Percentiles rank a stretch among this genome's conserved stretches.
phyloP scores from a whole-genome alignment of 2,888 invertebrate species.

The Glaucopsyche alexis region DNA sequence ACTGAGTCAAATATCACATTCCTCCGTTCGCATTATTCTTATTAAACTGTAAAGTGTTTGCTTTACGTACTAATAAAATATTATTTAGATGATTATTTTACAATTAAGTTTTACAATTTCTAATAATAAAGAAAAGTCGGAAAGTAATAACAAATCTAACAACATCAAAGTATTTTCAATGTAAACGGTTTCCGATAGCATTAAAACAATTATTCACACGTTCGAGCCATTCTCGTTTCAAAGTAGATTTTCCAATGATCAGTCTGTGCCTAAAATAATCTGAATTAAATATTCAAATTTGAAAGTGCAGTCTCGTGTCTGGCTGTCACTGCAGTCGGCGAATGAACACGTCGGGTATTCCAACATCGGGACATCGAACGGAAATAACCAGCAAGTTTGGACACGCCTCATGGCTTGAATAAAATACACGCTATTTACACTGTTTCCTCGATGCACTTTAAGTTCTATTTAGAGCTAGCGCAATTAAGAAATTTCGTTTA shows the following conservation, averaged over 20 bases:
- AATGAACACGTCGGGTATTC: constrained; percentile 71
- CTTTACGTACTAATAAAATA: too few relatives aligned
- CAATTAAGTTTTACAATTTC: too few relatives aligned
- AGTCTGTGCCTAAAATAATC: constrained; percentile 43
- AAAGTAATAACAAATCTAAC: too few relatives aligned
- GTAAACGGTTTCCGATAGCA: background rate
- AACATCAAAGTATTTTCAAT: too few relatives aligned
- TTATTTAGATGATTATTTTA: too few relatives aligned
- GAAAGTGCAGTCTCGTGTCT: constrained; percentile 72
- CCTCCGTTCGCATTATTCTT: too few relatives aligned
- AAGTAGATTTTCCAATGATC: background rate
- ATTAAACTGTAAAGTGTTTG: too few relatives aligned
- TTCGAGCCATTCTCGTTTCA: background rate
- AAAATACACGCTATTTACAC: constrained; percentile 60
- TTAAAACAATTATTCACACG: background rate
- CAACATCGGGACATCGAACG: constrained; percentile 73
- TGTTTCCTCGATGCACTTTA: background rate
- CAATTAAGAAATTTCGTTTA: too few relatives aligned
- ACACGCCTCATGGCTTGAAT: constrained; percentile 75
- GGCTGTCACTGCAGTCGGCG: constrained; percentile 68
- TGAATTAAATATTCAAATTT: constrained; percentile 73
- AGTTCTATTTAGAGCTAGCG: too few relatives aligned
- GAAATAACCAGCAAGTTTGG: constrained; percentile 75
- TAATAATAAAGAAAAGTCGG: too few relatives aligned
- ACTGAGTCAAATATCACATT: too few relatives aligned